Evolutionary conservation across 2,113 vertebrate species (phyloP), one percentile per base, ranked within the genome.

Genomic region (Hippolais icterina): DNA sequence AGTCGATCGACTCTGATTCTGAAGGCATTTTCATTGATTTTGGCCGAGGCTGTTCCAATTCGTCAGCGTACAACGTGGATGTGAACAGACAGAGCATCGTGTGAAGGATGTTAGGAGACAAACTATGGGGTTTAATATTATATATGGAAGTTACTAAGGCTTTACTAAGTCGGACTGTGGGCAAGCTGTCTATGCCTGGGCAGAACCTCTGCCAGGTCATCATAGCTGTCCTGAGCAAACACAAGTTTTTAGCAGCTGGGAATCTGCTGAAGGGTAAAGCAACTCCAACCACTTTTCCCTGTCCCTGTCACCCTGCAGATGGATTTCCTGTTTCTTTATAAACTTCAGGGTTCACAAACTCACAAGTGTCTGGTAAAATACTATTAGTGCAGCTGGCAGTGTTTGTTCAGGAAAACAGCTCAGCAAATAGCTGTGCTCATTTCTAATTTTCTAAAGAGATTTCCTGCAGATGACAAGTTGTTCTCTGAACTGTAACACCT

Each of bases 1-100:
- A 99, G 93, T 99, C 98, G 0, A 94, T 98, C 1, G 99, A 99
- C 96, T 99, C 98, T 0, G 99, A 99, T 82, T 97, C 97, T 0
- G 99, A 99, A 61, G 99, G 99, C 15, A 99, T 99, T 95, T 99
- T 99, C 97, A 98, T 99, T 78, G 98, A 99, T 97, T 99, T 99
- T 89, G 96, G 98, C 31, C 95, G 92, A 15, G 97, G 97, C 25
- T 82, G 95, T 79, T 98, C 98, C 1, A 97, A 91, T 42, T 85
- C 96, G 1, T 97, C 98, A 1, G 93, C 83, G 0, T 97, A 98
- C 68, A 98, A 97, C 41, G 96, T 95, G 63, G 94, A 98, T 2
- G 97, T 98, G 49, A 97, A 93, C 77, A 97, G 98, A 87, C 98
- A 99, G 94, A 99, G 98, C 52, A 87, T 98, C 20, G 93, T 98